Percentiles rank a stretch among this genome's conserved stretches.
Conservation (phyloP, 2,797 vertebrate species). For the Vultur gryphus region DNA sequence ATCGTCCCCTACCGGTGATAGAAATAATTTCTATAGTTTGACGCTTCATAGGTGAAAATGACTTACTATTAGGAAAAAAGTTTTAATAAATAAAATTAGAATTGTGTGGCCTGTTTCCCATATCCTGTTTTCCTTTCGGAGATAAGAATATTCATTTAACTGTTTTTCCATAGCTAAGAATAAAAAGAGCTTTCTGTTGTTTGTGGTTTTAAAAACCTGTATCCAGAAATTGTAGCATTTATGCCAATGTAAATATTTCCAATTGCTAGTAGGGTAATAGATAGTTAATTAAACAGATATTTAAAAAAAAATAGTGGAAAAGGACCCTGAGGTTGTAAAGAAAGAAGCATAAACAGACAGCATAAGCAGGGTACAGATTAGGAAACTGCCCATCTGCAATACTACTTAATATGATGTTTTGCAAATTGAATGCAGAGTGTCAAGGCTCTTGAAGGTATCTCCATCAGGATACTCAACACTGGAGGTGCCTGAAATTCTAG, state of each 20-base stretch:
- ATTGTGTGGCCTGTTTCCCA: background rate
- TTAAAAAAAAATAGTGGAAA: background rate
- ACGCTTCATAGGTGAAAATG: background rate
- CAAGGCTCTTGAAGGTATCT: background rate
- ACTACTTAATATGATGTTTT: background rate
- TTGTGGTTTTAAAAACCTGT: background rate
- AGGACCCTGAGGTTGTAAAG: background rate
- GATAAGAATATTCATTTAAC: background rate
- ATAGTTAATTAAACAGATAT: background rate
- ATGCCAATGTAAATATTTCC: background rate
- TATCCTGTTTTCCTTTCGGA: background rate
- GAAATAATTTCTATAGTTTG: background rate
- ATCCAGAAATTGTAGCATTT: background rate
- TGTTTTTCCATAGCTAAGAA: background rate
- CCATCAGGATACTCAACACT: background rate
- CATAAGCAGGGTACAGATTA: background rate
- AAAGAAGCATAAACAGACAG: background rate
- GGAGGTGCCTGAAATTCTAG: background rate
- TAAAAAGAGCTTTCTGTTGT: background rate
- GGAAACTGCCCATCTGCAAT: background rate
- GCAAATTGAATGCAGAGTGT: background rate
- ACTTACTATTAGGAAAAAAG: background rate
- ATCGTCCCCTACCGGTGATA: accelerated
- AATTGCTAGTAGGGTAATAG: background rate
- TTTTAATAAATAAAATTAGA: background rate